Percentiles rank a stretch among this genome's conserved stretches.
phyloP scores from a whole-genome alignment of 2,888 invertebrate species.

The Spodoptera littoralis region DNA sequence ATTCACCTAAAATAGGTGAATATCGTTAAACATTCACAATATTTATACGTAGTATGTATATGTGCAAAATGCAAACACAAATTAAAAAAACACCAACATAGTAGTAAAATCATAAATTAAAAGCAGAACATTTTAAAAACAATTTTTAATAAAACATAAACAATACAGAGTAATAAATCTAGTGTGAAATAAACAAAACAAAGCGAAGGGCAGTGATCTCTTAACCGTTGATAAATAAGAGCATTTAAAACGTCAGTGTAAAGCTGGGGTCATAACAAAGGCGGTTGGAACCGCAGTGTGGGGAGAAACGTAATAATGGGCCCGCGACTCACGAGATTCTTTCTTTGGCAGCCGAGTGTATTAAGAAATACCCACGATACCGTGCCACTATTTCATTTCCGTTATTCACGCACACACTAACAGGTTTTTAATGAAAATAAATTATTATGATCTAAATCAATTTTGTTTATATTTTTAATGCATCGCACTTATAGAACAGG shows the following conservation, averaged over 20 bases:
- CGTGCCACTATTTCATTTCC: slow-evolving; percentile 66
- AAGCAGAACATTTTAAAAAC: slow-evolving; percentile 1
- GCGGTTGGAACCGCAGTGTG: slow-evolving; percentile 54
- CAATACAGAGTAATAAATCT: slow-evolving; percentile 9
- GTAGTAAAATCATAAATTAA: not conserved
- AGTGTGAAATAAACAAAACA: slow-evolving; percentile 27
- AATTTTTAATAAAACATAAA: slow-evolving; percentile 12
- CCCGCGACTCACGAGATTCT: slow-evolving; percentile 64
- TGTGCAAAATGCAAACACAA: not conserved
- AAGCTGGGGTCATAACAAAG: slow-evolving; percentile 59
- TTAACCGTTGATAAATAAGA: slow-evolving; percentile 45
- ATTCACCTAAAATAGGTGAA: too few species aligned
- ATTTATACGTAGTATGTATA: too few species aligned
- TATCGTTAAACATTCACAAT: too few species aligned
- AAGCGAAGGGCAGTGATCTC: slow-evolving; percentile 35
- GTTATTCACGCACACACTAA: slow-evolving; percentile 52
- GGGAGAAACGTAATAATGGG: slow-evolving; percentile 65
- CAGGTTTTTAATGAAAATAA: slow-evolving; percentile 35
- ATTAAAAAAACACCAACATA: not conserved
- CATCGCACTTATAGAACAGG: too few species aligned
- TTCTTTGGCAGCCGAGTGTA: slow-evolving; percentile 68
- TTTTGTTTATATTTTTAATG: not conserved
- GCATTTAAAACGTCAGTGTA: slow-evolving; percentile 50
- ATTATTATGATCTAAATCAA: slow-evolving; percentile 16
- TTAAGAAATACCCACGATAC: slow-evolving; percentile 68